Base-by-base conservation (phyloP, 2,888 invertebrate species). In the Epistrophella euchroma region DNA sequence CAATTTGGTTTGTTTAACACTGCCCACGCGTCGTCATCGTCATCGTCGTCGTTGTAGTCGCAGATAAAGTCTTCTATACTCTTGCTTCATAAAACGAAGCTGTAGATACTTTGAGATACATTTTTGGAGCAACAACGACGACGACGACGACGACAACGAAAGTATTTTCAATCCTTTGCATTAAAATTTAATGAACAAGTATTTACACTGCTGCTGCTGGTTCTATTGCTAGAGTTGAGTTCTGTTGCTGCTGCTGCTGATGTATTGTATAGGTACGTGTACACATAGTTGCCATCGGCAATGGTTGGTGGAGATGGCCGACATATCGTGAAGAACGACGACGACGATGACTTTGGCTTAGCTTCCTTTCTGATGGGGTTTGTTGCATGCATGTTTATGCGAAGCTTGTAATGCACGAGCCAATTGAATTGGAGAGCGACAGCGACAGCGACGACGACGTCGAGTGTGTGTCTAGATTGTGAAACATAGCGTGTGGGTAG, bases 321-420 rank as follows among this genome's bases (percentile, higher is more conserved):
- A 62, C 43, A 62, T 11, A 43, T 25, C 64, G 64, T 35, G n/a
- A 55, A 32, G 15, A 0, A 35, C 45, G 0, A 28, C 43, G 40
- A 60, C 50, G 72, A 45, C 60, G 52, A 68, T 64, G 47, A 50
- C 47, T 62, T 40, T 43, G 45, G 68, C 40, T 40, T 43, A 37
- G 68, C 40, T 80, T 85, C 80, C 52, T 76, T 85, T 17, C 43
- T 75, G 56, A 15, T 55, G 40, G 66, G 17, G 55, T 75, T 45
- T 70, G 37, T 17, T 64, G 68, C 55, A 62, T 82, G 60, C 76
- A 55, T 77, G 77, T 77, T 85, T 81, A 72, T 76, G 68, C 43
- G 71, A 40, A 86, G 82, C 74, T 78, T 82, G 86, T 82, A 86
- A 86, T 86, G 86, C 86, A 86, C 86, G 86, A 86, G 86, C 82